Evolutionary conservation across 2,888 invertebrate genomes (phyloP), one percentile per base, ranked within the genome.

Genomic region (Callinectes sapidus): DNA sequence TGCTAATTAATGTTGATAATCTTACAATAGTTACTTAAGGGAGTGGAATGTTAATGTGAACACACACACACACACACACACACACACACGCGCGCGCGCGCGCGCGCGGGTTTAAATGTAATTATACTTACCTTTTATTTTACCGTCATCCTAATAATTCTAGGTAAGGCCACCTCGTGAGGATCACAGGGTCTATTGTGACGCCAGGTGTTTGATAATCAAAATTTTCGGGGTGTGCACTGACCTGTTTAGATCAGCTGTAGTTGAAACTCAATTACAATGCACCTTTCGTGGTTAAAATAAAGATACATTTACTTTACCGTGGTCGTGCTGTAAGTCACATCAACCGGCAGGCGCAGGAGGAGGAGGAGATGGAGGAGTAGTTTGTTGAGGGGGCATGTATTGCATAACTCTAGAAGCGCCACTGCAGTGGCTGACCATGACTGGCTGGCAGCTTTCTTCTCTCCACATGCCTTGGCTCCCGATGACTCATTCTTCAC

Each of bases 351-450:
- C 23, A 71, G 71, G 71, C 71, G 10, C 28, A 28, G 71, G 8
- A 71, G 8, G 3, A 71, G 28, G 28, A 28, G 35, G 10, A 77
- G 10, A 39, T 39, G 5, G 32, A 16, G 81, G 81, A 13, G 35
- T 2, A 28, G 18, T 1, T 0, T 2, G 54, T 28, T 8, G 35
- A 35, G 35, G 13, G 81, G 81, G 3, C 28, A 35, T n/a, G n/a
- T 81, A 16, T 81, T 81, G 81, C 81, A 35, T 16, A 32, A 81
- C 32, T 77, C 81, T n/a, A 1, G 81, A 32, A 35, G 71, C 81
- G 35, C 32, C 16, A 35, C 13, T 35, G 81, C 32, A 35, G 81
- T 81, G 81, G 81, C 81, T 81, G 81, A 81, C 81, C 81, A 81
- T 81, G 81, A 81, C 32, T 32, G 81, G 10, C 32, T 32, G 32